Evolutionary conservation across 23 tunicate species (phyloP).

Genomic region (Oikopleura vanhoeffeni): DNA sequence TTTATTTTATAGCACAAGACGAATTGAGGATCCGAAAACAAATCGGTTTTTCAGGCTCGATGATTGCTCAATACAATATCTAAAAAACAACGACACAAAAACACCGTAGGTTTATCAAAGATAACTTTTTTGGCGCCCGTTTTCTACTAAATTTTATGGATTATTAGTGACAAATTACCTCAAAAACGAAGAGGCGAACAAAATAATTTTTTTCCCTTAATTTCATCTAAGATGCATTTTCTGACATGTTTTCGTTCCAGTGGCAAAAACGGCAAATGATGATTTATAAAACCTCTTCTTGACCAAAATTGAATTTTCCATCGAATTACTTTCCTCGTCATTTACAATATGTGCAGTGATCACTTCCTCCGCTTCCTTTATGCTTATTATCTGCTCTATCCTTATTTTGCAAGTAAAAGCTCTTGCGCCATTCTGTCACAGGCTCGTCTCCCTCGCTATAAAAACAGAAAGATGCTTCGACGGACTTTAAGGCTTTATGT

Average conservation of each 20-base stretch:
- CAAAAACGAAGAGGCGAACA: too few species aligned
- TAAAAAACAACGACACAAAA: too few species aligned
- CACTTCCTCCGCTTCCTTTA: neutral
- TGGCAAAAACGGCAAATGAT: slow-evolving; percentile 1
- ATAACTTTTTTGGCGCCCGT: too few species aligned
- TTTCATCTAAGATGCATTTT: neutral
- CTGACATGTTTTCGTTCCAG: slow-evolving; percentile 5
- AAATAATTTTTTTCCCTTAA: too few species aligned
- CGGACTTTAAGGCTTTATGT: too few species aligned
- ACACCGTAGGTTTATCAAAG: too few species aligned
- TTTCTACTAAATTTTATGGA: too few species aligned
- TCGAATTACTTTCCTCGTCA: neutral
- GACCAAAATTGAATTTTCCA: neutral
- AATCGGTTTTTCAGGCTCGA: too few species aligned
- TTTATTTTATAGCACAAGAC: too few species aligned
- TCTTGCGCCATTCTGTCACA: neutral
- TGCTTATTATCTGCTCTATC: neutral
- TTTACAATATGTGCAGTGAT: neutral
- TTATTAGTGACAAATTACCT: too few species aligned
- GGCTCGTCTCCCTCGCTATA: slow-evolving; percentile 13
- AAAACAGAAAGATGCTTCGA: neutral
- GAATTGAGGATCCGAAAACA: too few species aligned
- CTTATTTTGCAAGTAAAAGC: neutral
- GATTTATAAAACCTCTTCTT: neutral
- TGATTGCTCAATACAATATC: too few species aligned